Conservation (phyloP, 1,140 invertebrate species). For the Trichonephila inaurata region DNA sequence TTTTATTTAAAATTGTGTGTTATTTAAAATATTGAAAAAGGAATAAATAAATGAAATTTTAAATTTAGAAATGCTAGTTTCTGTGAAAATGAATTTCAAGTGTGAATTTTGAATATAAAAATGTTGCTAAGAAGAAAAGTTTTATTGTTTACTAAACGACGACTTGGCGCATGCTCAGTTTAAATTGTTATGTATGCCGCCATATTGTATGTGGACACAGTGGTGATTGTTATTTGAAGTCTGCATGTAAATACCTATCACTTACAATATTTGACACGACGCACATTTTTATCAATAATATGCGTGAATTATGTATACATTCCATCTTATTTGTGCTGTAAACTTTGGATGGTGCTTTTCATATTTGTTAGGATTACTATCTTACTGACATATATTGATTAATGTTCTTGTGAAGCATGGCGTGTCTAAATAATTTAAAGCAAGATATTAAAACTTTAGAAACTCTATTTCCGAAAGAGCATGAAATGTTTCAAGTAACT, state of each 20-base stretch:
- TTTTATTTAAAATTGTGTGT: no score
- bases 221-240: constrained; percentile 55
- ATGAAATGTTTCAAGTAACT: constrained; percentile 98
- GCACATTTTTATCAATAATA: constrained; percentile 51
- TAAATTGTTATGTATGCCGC: constrained; percentile 71
- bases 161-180: constrained; percentile 70
- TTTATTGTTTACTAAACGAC: constrained; percentile 76
- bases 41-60: no score
- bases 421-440: constrained; percentile 98
- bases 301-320: constrained; percentile 48
- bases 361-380: not conserved
- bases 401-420: constrained; percentile 83
- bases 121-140: constrained; percentile 69
- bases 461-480: constrained; percentile 95
- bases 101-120: not conserved
- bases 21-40: no score
- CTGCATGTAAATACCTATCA: not conserved
- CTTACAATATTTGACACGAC: constrained; percentile 22
- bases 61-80: no score
- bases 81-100: no score
- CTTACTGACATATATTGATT: constrained; percentile 27
- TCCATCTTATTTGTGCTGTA: constrained; percentile 10
- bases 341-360: constrained; percentile 48
- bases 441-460: constrained; percentile 98
- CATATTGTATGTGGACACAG: constrained; percentile 71